phyloP scores from a whole-genome alignment of 2,888 invertebrate species.

The Geophilus truncorum region DNA sequence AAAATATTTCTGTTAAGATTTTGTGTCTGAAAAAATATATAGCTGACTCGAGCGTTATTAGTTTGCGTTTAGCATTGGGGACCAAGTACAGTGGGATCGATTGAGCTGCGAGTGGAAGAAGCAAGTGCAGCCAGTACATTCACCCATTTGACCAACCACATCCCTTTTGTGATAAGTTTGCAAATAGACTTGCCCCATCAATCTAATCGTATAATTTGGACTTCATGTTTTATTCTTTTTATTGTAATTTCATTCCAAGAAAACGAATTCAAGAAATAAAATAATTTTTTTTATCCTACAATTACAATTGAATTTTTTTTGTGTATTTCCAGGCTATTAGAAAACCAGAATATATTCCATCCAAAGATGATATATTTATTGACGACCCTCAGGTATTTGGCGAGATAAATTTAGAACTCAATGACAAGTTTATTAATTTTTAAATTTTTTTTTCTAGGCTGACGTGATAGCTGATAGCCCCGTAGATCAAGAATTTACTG shows the following conservation, averaged over 20 bases:
- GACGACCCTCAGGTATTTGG: not conserved
- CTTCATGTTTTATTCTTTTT: not conserved
- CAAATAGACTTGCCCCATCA: not conserved
- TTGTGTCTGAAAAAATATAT: not conserved
- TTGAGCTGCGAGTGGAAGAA: not conserved
- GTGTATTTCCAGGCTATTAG: not conserved
- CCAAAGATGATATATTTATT: slow-evolving; percentile 19
- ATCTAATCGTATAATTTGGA: not conserved
- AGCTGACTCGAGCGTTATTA: not conserved
- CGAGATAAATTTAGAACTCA: not conserved
- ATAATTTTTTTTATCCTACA: not conserved
- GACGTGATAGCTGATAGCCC: slow-evolving; percentile 20
- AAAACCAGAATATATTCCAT: slow-evolving; percentile 4
- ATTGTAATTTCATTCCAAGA: too few species aligned
- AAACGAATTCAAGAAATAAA: not conserved
- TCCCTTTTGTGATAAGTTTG: not conserved
- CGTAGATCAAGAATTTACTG: slow-evolving; percentile 11
- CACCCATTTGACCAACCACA: not conserved
- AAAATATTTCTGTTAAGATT: not conserved
- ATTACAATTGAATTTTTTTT: not conserved
- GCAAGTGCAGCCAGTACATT: not conserved
- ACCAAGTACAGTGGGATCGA: not conserved
- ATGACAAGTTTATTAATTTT: not conserved
- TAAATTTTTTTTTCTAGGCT: not conserved
- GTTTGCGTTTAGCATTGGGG: not conserved